Conservation (phyloP, 2,888 invertebrate species). For the Belgica antarctica region DNA sequence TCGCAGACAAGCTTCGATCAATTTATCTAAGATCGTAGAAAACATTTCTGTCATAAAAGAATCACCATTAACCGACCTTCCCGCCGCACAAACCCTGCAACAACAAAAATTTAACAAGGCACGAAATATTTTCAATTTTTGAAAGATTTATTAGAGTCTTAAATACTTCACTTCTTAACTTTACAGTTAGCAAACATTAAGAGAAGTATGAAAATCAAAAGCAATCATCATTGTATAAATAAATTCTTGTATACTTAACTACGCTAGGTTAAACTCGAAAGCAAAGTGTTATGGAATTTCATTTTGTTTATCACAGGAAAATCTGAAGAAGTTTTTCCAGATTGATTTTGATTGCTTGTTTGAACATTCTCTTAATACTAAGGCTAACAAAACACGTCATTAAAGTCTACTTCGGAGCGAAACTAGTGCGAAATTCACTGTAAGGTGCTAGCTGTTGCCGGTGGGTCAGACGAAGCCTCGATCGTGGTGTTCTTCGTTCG, state of each 20-base stretch:
- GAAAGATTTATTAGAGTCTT: constrained; percentile 10
- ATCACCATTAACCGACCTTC: too few relatives aligned
- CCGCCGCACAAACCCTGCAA: too few relatives aligned
- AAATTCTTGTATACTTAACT: background rate
- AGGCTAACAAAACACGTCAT: background rate
- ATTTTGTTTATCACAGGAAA: constrained; percentile 16
- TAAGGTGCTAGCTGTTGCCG: background rate
- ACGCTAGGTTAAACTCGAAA: too few relatives aligned
- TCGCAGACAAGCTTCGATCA: too few relatives aligned
- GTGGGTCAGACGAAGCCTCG: constrained; percentile 16
- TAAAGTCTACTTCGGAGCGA: background rate
- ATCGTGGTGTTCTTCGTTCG: constrained; percentile 39
- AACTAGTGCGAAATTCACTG: too few relatives aligned
- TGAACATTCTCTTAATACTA: background rate
- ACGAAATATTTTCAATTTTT: background rate
- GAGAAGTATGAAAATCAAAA: too few relatives aligned
- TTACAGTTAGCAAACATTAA: background rate
- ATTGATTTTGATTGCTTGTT: background rate
- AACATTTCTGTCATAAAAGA: too few relatives aligned
- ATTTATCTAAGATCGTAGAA: too few relatives aligned
- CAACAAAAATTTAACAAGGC: too few relatives aligned
- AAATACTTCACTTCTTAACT: too few relatives aligned
- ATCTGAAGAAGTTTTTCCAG: background rate
- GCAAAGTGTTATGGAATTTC: background rate
- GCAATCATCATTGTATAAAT: too few relatives aligned